A percentile compares a stretch with the other conserved stretches of the same genome.
Evolutionary conservation across 2,113 vertebrate species (phyloP).

Genomic region (Tauraco erythrolophus): DNA sequence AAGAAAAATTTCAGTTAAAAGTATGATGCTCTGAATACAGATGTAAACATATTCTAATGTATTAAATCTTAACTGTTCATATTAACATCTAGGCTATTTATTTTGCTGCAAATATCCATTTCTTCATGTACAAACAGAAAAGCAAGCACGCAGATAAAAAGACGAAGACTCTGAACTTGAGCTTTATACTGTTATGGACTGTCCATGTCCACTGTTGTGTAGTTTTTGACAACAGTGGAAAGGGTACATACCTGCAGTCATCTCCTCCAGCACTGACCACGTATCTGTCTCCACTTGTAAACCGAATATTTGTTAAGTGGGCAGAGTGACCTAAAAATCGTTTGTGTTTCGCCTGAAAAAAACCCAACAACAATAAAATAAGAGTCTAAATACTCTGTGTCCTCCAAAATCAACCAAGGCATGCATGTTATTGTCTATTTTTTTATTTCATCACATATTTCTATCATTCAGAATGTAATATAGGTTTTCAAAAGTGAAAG

Average conservation of each 20-base stretch:
- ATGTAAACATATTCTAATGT: not conserved
- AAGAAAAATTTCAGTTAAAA: not conserved
- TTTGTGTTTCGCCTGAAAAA: constrained; percentile 94
- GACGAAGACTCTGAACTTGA: not conserved
- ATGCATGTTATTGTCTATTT: not conserved
- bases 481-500: not conserved
- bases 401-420: not conserved
- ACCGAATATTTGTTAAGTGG: constrained; percentile 94
- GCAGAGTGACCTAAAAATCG: constrained; percentile 96
- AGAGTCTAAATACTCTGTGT: not conserved
- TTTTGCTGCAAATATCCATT: not conserved
- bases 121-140: not conserved
- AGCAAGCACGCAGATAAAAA: not conserved
- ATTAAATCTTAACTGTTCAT: not conserved
- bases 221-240: not conserved
- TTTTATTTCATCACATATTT: not conserved
- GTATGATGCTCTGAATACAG: not conserved
- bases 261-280: constrained; percentile 95
- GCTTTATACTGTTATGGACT: not conserved
- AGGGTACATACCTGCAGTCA: constrained; percentile 88
- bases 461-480: fast-evolving
- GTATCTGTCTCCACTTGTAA: constrained; percentile 91
- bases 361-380: not conserved
- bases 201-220: too few relatives aligned
- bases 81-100: not conserved